Percentiles rank a stretch among this genome's conserved stretches.
Conservation (phyloP, 2,888 invertebrate genomes). For the Xanthostigma xanthostigma region DNA sequence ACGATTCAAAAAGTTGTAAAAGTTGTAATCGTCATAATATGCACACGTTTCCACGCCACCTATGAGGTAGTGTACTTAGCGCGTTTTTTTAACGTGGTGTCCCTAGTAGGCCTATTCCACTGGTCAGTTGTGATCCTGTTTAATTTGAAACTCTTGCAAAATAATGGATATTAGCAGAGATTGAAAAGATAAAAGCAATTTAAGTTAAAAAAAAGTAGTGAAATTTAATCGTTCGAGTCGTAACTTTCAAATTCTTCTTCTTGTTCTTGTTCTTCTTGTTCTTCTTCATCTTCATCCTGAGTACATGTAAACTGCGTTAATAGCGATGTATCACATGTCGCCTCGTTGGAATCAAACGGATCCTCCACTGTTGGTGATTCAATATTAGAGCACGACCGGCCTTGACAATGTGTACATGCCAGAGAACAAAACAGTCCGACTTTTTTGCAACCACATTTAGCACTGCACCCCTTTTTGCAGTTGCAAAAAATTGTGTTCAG, state of each 20-base stretch:
- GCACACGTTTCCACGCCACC: too few species aligned
- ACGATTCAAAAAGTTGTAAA: too few species aligned
- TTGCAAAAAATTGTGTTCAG: slow-evolving; percentile 7
- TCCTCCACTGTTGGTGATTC: slow-evolving; percentile 5
- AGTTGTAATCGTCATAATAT: too few species aligned
- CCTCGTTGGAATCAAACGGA: slow-evolving; percentile 6
- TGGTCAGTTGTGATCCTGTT: slow-evolving; percentile 5
- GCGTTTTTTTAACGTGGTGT: slow-evolving; percentile 7
- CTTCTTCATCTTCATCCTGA: slow-evolving; percentile 4
- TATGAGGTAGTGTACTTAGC: too few species aligned
- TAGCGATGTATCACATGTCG: slow-evolving; percentile 10
- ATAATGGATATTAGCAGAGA: slow-evolving; percentile 3
- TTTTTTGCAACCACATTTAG: slow-evolving; percentile 8
- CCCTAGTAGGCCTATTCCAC: slow-evolving; percentile 5
- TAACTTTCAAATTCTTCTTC: slow-evolving; percentile 1
- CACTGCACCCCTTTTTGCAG: slow-evolving; percentile 6
- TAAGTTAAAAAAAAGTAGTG: slow-evolving; percentile 4
- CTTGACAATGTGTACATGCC: slow-evolving; percentile 8
- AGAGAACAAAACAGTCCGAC: slow-evolving; percentile 7
- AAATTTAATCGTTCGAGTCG: slow-evolving; percentile 4
- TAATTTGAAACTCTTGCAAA: slow-evolving; percentile 5
- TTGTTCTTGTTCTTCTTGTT: slow-evolving; percentile 5
- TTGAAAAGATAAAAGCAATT: slow-evolving; percentile 4
- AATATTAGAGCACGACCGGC: slow-evolving; percentile 6
- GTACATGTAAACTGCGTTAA: slow-evolving; percentile 8